Percentiles rank a stretch among this genome's conserved stretches.
Conservation (phyloP, 23 tunicate species). For the Pegea sp. region DNA sequence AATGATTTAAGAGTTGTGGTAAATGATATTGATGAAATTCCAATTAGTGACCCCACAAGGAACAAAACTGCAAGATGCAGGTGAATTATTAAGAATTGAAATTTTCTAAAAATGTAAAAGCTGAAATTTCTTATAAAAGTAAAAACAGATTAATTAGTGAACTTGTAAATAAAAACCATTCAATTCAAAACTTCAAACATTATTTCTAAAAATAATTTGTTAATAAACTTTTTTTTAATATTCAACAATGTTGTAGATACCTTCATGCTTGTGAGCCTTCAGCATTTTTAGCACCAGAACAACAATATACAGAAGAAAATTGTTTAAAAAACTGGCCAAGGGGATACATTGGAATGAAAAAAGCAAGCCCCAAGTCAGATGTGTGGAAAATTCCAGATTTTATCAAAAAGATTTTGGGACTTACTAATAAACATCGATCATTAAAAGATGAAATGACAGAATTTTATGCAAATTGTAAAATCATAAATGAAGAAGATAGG, state of each 20-base stretch:
- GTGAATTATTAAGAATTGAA: conserved; percentile 3
- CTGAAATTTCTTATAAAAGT: background rate
- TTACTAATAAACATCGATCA: background rate
- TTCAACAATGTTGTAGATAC: background rate
- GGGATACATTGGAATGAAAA: background rate
- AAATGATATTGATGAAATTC: conserved; percentile 64
- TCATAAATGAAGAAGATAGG: conserved; percentile 5
- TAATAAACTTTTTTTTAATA: conserved; percentile 2
- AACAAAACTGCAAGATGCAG: conserved; percentile 11
- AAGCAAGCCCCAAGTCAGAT: conserved; percentile 16
- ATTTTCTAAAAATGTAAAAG: background rate
- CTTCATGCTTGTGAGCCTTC: background rate
- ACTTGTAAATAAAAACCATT: background rate
- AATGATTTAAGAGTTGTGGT: conserved; percentile 29
- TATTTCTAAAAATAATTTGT: background rate
- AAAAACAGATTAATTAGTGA: background rate
- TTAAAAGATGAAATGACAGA: background rate
- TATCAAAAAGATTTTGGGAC: conserved; percentile 5
- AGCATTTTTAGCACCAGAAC: conserved; percentile 54
- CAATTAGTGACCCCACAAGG: conserved; percentile 15
- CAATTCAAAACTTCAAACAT: too few relatives aligned
- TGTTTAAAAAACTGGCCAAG: background rate
- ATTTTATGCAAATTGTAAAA: conserved; percentile 23
- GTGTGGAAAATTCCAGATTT: conserved; percentile 69
- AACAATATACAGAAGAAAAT: conserved; percentile 21